These are phyloP conservation scores for Tilapia sparmanii DNA, from an alignment of 2,113 vertebrate species.

Conservation along the genomic window DNA sequence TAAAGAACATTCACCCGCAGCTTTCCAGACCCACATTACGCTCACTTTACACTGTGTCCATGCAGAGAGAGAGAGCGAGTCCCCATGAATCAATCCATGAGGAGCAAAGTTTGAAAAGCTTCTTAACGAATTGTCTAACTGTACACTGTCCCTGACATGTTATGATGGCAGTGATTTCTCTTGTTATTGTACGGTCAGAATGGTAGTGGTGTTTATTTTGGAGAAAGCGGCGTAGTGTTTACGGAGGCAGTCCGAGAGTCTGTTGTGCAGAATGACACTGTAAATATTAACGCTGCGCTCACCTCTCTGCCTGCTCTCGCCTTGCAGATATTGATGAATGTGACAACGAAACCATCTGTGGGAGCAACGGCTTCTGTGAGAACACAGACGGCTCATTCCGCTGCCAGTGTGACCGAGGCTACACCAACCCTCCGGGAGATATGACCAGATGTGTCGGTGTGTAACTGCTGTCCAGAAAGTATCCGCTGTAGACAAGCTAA, in stretches of 20 bases:
- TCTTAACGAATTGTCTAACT: slow-evolving; percentile 4
- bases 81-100: not conserved
- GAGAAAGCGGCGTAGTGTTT: not conserved
- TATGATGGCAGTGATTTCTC: slow-evolving; percentile 33
- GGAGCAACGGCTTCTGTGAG: slow-evolving; percentile 70
- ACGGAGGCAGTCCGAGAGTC: not conserved
- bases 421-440: slow-evolving; percentile 55
- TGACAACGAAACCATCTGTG: slow-evolving; percentile 69
- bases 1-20: not conserved
- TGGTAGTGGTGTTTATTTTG: slow-evolving; percentile 32
- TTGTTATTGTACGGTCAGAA: slow-evolving; percentile 27
- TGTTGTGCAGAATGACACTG: not conserved
- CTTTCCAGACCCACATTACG: not conserved
- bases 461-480: not conserved
- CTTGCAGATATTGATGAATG: slow-evolving; percentile 73
- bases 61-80: not conserved
- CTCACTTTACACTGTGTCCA: not conserved
- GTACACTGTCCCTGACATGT: slow-evolving; percentile 15
- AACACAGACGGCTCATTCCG: slow-evolving; percentile 72
- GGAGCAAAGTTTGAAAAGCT: slow-evolving; percentile 21
- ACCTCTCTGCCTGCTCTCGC: not conserved
- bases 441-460: slow-evolving; percentile 65
- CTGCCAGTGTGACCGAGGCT: slow-evolving; percentile 72
- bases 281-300: slow-evolving; percentile 32
- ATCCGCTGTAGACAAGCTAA: not conserved